These are phyloP conservation scores for Ceratina calcarata DNA, from an alignment of 1,140 invertebrate species.

Conservation along the genomic window DNA sequence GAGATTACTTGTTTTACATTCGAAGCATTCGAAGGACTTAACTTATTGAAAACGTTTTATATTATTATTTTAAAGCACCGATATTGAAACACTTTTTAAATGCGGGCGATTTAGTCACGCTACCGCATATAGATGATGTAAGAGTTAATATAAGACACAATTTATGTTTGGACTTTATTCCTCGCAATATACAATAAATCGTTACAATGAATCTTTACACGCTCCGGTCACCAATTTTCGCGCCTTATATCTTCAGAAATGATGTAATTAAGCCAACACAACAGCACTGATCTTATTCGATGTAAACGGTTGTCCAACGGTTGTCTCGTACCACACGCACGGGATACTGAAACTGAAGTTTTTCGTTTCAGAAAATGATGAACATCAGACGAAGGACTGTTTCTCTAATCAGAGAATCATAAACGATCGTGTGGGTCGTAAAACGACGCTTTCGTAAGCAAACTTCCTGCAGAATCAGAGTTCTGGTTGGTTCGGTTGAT, in stretches of 20 bases:
- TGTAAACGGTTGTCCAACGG: too few relatives aligned
- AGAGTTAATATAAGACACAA: slow-evolving; percentile 1
- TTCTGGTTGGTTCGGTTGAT: too few relatives aligned
- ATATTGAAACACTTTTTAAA: not conserved
- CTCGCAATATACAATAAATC: not conserved
- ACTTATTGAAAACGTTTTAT: too few relatives aligned
- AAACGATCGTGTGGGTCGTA: slow-evolving; percentile 18
- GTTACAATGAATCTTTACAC: slow-evolving; percentile 6
- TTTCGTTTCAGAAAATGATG: not conserved
- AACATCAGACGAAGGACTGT: not conserved
- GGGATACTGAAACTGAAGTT: too few relatives aligned
- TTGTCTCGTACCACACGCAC: not conserved
- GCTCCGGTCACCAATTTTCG: slow-evolving; percentile 3
- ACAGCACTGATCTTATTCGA: too few relatives aligned
- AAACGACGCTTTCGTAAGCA: not conserved
- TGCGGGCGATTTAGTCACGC: not conserved
- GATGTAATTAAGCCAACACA: too few relatives aligned
- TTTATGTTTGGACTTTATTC: slow-evolving; percentile 9
- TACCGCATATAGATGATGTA: not conserved
- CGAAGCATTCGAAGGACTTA: too few relatives aligned
- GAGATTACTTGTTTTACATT: too few relatives aligned
- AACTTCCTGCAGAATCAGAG: too few relatives aligned
- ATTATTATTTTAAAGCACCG: too few relatives aligned
- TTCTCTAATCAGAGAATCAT: not conserved
- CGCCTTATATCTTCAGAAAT: not conserved